Base-by-base conservation (phyloP, 2,888 invertebrate species). In the Lepidochrysops patricia region DNA sequence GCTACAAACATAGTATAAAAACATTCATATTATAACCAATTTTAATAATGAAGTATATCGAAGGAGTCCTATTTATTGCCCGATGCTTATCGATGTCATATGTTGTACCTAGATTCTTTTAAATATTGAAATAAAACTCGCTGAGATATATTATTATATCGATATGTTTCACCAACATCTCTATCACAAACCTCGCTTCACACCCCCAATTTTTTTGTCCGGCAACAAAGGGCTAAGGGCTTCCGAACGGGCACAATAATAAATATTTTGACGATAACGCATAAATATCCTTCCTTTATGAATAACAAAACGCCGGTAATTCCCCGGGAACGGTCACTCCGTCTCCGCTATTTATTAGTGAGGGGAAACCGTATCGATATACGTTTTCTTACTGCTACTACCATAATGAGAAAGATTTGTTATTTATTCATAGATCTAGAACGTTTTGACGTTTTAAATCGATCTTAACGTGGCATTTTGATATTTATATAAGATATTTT, bases 191-290 rank as follows among this genome's bases (percentile, higher is more conserved):
- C 67, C 62, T 65, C 68, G 69, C 72, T 88, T 85, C 82, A 84
- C 88, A 87, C 88, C 87, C 77, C 75, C 65, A 75, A 74, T 80
- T 86, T 86, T 84, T 85, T 81, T 72, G 72, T 73, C 67, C 70
- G 80, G 76, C 83, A 84, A 58, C 82, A 88, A 88, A 86, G 79
- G 86, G 81, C 82, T 81, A 75, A 78, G 79, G 80, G 82, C 82
- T 79, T 77, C 81, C 74, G 80, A 68, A 68, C 77, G 77, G 86
- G 86, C 83, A 80, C 82, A 86, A 84, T 87, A 88, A 89, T 89
- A 89, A 89, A 88, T 88, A 89, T 88, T 89, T 88, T 87, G 88
- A 88, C 86, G 84, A 88, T 88, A 87, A 83, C 77, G 77, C 86
- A 87, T 88, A 89, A 89, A 89, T 89, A 88, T 87, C 77, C 74